Evolutionary conservation across 2,113 vertebrate genomes (phyloP).

Genomic region (Gobio gobio): DNA sequence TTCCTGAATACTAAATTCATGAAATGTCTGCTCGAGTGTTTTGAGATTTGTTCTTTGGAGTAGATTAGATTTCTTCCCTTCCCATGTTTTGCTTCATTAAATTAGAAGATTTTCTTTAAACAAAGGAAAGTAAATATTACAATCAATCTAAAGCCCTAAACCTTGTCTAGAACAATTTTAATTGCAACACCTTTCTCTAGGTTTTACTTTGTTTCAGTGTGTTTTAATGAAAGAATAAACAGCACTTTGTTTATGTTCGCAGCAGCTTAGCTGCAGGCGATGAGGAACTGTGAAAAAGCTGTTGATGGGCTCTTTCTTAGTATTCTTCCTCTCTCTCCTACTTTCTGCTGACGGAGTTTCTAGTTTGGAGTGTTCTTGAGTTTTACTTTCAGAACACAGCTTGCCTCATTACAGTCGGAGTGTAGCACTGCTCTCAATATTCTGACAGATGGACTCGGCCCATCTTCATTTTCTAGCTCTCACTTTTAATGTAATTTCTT

Average conservation of each 20-base stretch:
- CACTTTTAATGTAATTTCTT: not conserved
- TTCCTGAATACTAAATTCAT: not conserved
- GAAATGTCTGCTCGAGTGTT: not conserved
- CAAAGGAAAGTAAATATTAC: not conserved
- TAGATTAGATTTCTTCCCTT: constrained; percentile 13
- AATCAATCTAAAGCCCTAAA: not conserved
- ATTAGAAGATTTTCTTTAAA: not conserved
- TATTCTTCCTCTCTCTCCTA: not conserved
- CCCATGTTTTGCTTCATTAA: not conserved
- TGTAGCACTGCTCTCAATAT: constrained; percentile 6
- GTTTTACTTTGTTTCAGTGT: not conserved
- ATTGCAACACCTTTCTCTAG: not conserved
- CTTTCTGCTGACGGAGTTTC: not conserved
- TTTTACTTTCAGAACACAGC: not conserved
- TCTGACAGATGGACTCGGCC: not conserved
- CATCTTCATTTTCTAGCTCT: constrained; percentile 24
- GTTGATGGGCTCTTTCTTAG: not conserved
- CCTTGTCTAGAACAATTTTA: not conserved
- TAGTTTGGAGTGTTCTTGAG: constrained; percentile 5
- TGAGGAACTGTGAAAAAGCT: not conserved
- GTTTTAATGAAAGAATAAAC: not conserved
- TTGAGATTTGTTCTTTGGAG: not conserved
- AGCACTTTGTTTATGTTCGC: not conserved
- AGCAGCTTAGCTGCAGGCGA: not conserved
- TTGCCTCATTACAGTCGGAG: not conserved